Conservation (phyloP, 2,888 invertebrate species). For the Dynastes tityus region DNA sequence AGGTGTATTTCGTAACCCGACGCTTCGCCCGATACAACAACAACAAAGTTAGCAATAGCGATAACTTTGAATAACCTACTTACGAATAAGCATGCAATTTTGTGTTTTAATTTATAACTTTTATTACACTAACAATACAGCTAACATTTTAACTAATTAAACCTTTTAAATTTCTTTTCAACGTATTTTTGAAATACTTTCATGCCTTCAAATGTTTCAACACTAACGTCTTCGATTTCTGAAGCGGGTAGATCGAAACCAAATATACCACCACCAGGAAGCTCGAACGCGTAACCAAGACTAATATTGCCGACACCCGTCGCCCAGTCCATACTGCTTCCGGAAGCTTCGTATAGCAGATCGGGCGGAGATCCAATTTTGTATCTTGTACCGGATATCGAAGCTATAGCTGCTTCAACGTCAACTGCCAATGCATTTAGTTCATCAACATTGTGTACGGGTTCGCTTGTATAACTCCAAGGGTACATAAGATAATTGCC, state of each 20-base stretch:
- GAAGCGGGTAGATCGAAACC: slow-evolving; percentile 76
- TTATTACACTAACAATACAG: too few relatives aligned
- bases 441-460: slow-evolving; percentile 70
- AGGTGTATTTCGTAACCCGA: too few relatives aligned
- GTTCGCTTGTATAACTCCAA: slow-evolving; percentile 76
- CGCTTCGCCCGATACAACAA: too few relatives aligned
- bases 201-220: slow-evolving; percentile 77
- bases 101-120: too few relatives aligned
- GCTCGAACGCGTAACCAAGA: slow-evolving; percentile 77
- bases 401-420: slow-evolving; percentile 69
- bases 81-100: too few relatives aligned
- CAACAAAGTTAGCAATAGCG: too few relatives aligned
- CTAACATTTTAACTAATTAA: too few relatives aligned
- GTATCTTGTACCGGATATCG: slow-evolving; percentile 62
- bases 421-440: slow-evolving; percentile 70
- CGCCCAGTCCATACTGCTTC: slow-evolving; percentile 81
- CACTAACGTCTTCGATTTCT: slow-evolving; percentile 73
- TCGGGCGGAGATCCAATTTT: slow-evolving; percentile 70
- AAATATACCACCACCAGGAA: slow-evolving; percentile 71
- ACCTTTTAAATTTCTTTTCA: neutral
- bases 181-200: slow-evolving; percentile 70
- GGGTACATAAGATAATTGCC: slow-evolving; percentile 80
- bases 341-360: slow-evolving; percentile 72
- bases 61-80: too few relatives aligned
- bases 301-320: slow-evolving; percentile 73